Conservation (phyloP, 2,888 invertebrate species). For the Perizoma flavofasciatum region DNA sequence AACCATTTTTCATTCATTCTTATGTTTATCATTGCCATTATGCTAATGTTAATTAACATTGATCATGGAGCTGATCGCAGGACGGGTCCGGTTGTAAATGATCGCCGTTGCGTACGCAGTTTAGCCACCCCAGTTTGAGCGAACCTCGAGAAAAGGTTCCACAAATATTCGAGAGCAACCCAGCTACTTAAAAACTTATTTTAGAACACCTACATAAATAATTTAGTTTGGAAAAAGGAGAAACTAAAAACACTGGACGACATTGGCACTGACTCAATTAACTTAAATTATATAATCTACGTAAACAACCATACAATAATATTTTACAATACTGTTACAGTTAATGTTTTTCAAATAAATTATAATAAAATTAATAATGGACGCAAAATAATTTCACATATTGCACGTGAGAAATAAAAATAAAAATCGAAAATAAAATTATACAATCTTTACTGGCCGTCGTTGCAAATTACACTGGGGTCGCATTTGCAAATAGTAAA, state of each 20-base stretch:
- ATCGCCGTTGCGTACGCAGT: no score
- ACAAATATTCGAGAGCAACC: conserved; percentile 24
- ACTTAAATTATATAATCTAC: conserved; percentile 49
- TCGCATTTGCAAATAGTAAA: background rate
- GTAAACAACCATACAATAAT: conserved; percentile 39
- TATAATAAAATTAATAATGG: conserved; percentile 64
- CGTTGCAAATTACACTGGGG: conserved; percentile 14
- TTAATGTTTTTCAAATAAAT: conserved; percentile 61
- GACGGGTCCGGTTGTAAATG: no score
- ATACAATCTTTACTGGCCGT: conserved; percentile 50
- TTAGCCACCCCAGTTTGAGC: no score
- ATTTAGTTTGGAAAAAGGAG: conserved; percentile 16
- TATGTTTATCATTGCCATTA: no score
- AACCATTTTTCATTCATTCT: no score
- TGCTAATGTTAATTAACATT: no score
- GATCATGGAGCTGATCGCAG: no score
- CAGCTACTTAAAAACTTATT: conserved; percentile 28
- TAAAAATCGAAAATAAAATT: conserved; percentile 39
- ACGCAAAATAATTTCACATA: conserved; percentile 80
- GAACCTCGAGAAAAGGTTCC: conserved; percentile 3
- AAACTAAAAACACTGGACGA: conserved; percentile 57
- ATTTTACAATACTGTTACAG: conserved; percentile 70
- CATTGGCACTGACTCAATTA: conserved; percentile 64
- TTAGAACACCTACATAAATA: conserved; percentile 19
- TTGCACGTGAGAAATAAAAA: conserved; percentile 70